A percentile compares a stretch with the other conserved stretches of the same genome.
Evolutionary conservation across 2,797 vertebrate species (phyloP).

Genomic region (Gallinago stenura): DNA sequence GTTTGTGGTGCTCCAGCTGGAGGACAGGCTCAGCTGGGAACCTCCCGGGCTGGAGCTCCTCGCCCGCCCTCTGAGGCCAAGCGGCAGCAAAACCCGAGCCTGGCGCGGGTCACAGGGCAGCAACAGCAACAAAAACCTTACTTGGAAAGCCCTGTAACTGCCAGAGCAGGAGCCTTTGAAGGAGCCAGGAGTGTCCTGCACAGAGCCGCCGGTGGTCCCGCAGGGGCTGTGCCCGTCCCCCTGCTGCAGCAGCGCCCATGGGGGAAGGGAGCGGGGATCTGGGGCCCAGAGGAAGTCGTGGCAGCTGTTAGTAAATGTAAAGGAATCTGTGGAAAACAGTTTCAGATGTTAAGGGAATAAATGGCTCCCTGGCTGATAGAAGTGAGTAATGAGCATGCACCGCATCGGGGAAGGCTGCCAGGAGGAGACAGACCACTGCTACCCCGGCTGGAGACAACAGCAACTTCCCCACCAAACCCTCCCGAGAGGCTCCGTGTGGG

Average conservation of each 20-base stretch:
- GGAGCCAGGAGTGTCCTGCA: neutral
- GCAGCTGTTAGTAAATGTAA: slow-evolving; percentile 23
- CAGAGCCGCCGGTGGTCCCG: neutral
- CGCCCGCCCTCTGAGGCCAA: neutral
- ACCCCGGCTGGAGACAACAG: neutral
- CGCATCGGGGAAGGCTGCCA: neutral
- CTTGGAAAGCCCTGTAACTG: neutral
- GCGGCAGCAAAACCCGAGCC: neutral
- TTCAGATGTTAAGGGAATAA: slow-evolving; percentile 17
- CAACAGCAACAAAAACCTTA: neutral
- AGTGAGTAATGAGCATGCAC: neutral
- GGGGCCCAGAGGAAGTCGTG: neutral
- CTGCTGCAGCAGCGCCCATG: fast-evolving
- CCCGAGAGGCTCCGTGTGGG: fast-evolving
- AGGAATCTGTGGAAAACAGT: slow-evolving; percentile 39
- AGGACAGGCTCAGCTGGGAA: neutral
- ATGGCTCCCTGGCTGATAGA: neutral
- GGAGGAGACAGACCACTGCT: neutral
- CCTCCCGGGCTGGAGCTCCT: neutral
- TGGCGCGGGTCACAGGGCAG: neutral
- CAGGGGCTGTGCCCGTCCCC: neutral
- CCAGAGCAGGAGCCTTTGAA: neutral
- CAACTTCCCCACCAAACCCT: neutral
- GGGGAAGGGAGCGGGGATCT: fast-evolving
- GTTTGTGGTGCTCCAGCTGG: neutral